A percentile compares a stretch with the other conserved stretches of the same genome.
Conservation (phyloP, 2,113 vertebrate species). For the Plecotus auritus region DNA sequence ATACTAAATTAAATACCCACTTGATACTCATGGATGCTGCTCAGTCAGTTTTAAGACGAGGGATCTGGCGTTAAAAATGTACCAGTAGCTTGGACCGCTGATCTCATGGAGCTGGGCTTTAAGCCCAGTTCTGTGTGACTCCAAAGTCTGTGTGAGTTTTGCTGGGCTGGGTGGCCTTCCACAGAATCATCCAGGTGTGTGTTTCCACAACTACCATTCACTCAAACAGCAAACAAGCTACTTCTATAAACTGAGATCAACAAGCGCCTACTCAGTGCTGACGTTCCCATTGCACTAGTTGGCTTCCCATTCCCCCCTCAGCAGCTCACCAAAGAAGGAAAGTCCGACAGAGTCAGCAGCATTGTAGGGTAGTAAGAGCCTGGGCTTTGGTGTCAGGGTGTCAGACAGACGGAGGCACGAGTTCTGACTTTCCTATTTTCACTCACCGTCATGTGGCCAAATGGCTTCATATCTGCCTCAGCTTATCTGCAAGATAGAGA, state of each 20-base stretch:
- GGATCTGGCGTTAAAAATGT: neutral
- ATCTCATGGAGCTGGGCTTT: neutral
- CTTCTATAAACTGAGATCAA: neutral
- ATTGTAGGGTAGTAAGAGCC: neutral
- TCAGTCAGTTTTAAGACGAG: neutral
- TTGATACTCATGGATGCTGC: neutral
- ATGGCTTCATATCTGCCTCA: neutral
- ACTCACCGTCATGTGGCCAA: neutral
- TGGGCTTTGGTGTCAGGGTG: neutral
- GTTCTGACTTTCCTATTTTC: neutral
- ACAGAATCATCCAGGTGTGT: neutral
- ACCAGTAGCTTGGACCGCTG: neutral
- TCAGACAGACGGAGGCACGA: neutral
- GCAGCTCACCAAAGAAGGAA: neutral
- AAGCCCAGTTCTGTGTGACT: neutral
- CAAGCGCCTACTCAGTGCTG: neutral
- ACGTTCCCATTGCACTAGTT: neutral
- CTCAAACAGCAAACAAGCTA: neutral
- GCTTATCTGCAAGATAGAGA: neutral
- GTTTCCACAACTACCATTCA: neutral
- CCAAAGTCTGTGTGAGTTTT: neutral
- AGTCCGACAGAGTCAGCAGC: neutral
- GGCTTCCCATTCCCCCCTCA: neutral
- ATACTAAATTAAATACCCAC: neutral
- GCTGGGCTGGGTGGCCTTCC: neutral